Conservation (phyloP, 2,888 invertebrate species). For the Sicus ferrugineus region DNA sequence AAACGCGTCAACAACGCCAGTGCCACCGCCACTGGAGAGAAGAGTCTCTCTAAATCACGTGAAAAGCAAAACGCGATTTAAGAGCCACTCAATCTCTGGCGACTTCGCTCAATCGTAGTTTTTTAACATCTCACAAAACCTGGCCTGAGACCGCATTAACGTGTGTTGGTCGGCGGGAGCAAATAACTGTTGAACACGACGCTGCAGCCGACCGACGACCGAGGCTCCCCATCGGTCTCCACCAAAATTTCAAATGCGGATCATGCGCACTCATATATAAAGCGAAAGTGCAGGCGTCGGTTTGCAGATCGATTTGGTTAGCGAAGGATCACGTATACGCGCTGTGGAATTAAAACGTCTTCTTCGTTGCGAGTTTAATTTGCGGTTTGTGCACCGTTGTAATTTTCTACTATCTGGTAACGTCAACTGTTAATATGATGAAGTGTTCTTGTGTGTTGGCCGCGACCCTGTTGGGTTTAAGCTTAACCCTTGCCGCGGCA, state of each 20-base stretch:
- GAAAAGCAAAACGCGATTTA: conserved; percentile 19
- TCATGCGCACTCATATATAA: conserved; percentile 42
- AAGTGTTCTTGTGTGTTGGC: conserved; percentile 53
- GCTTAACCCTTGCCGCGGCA: conserved; percentile 47
- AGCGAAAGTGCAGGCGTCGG: conserved; percentile 43
- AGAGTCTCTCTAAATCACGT: not conserved
- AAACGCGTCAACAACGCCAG: not conserved
- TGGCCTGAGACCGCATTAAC: not conserved
- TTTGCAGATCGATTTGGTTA: conserved; percentile 44
- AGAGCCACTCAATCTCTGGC: not conserved
- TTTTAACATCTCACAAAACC: not conserved
- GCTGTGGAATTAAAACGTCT: not conserved
- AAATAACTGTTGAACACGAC: not conserved
- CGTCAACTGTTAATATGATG: conserved; percentile 29
- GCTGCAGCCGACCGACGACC: not conserved
- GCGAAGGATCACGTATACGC: conserved; percentile 39
- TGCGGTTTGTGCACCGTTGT: not conserved
- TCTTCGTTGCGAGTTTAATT: not conserved
- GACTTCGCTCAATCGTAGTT: not conserved
- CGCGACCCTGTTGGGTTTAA: conserved; percentile 52
- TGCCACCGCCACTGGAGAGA: not conserved
- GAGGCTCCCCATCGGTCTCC: conserved; percentile 14
- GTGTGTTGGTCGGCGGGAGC: conserved; percentile 15
- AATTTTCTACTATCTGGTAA: not conserved
- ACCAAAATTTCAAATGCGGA: not conserved